A percentile compares a stretch with the other conserved stretches of the same genome.
phyloP scores from a whole-genome alignment of 2,113 vertebrate genomes.

The Nyctibius bracteatus region DNA sequence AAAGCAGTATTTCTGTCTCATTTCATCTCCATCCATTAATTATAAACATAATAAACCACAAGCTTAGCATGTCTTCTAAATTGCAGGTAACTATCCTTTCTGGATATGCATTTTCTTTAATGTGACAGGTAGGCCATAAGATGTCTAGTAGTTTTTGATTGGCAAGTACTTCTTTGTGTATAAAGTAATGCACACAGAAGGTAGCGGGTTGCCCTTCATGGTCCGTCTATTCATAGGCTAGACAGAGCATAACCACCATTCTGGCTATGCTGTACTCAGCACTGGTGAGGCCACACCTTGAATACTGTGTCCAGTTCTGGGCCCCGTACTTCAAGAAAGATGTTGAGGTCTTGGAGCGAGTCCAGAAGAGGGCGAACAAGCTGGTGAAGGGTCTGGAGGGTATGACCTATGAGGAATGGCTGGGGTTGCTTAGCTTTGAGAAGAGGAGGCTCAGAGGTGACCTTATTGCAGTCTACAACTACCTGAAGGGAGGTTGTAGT shows the following conservation, averaged over 20 bases:
- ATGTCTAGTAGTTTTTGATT: not conserved
- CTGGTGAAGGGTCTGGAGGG: too few relatives aligned
- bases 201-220: not conserved
- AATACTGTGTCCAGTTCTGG: too few relatives aligned
- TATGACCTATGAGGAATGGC: too few relatives aligned
- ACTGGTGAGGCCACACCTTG: too few relatives aligned
- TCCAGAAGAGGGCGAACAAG: too few relatives aligned
- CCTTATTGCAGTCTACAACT: too few relatives aligned
- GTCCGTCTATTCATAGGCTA: not conserved
- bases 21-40: not conserved
- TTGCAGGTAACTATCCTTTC: not conserved
- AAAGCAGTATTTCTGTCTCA: not conserved
- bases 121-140: not conserved
- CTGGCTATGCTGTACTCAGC: not conserved
- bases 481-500: too few relatives aligned
- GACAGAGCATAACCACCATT: not conserved
- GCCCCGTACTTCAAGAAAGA: too few relatives aligned
- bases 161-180: not conserved
- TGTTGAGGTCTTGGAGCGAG: too few relatives aligned
- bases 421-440: too few relatives aligned
- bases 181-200: not conserved
- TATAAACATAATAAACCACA: not conserved
- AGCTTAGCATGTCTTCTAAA: not conserved
- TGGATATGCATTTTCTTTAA: not conserved
- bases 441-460: too few relatives aligned